A percentile compares a stretch with the other conserved stretches of the same genome.
phyloP scores from a whole-genome alignment of 2,888 invertebrate genomes.

The Parapristionchus giblindavisi region DNA sequence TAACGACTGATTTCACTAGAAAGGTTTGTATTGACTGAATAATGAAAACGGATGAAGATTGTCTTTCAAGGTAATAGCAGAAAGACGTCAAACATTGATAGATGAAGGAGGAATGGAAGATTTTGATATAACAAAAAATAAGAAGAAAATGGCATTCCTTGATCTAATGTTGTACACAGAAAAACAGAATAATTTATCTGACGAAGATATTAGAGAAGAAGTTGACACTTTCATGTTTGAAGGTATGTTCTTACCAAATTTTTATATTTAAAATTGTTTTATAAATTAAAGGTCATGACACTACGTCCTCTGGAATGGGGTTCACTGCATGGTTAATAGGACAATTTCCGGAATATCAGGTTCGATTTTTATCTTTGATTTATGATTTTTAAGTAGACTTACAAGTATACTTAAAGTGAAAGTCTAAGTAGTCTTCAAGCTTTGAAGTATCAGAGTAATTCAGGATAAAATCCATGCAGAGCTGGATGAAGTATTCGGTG shows the following conservation, averaged over 20 bases:
- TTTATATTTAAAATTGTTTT: neutral
- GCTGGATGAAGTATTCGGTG: slow-evolving; percentile 42
- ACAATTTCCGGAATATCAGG: slow-evolving; percentile 70
- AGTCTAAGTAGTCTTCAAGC: no score
- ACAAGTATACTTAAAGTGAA: no score
- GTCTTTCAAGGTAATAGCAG: slow-evolving; percentile 30
- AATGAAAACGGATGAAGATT: neutral
- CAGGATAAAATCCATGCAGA: slow-evolving; percentile 48
- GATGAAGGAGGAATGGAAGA: slow-evolving; percentile 29
- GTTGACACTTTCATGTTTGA: slow-evolving; percentile 74
- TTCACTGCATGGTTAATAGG: slow-evolving; percentile 54
- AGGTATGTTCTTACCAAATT: slow-evolving; percentile 38
- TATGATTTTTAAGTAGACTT: no score
- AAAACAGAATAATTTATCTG: slow-evolving; percentile 66
- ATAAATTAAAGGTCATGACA: slow-evolving; percentile 48
- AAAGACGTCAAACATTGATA: slow-evolving; percentile 40
- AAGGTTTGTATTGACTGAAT: neutral
- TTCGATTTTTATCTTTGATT: slow-evolving; percentile 41
- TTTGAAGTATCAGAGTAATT: slow-evolving; percentile 54
- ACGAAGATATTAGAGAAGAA: slow-evolving; percentile 72
- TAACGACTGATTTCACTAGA: slow-evolving; percentile 42
- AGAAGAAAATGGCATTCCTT: slow-evolving; percentile 69
- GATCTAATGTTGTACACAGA: slow-evolving; percentile 71
- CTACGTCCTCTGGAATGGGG: slow-evolving; percentile 47
- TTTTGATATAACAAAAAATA: slow-evolving; percentile 32